Evolutionary conservation across 2,888 invertebrate genomes (phyloP), one percentile per base, ranked within the genome.

Genomic region (Drosophila cyrtoloma): DNA sequence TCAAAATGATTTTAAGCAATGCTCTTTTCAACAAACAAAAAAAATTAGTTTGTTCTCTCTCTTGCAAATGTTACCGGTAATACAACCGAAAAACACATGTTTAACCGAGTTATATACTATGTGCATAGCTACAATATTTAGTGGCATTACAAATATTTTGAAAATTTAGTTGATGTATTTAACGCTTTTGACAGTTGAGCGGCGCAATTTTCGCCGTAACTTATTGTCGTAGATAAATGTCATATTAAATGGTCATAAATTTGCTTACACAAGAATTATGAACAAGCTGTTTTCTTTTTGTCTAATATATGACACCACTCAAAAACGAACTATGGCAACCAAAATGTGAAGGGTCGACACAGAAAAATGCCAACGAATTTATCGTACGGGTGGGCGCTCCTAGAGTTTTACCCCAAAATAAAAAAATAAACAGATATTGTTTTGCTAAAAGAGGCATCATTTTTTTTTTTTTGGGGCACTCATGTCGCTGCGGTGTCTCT

Each of bases 231-330:
- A 82, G 60, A 82, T 82, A 86, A 81, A 77, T 77, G 86, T 86
- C 75, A 81, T 62, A 86, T 86, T 89, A 86, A 89, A 84, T 79
- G 81, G 55, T 60, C 70, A 89, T 86, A 86, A 86, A 86, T 86
- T 71, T 71, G 59, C 47, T 59, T 61, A 47, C 74, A 67, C 76
- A 71, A 66, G 63, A 52, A 69, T 60, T 75, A 65, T 66, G 66
- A 77, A 71, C 77, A 75, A 75, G 65, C 53, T 73, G 60, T 61
- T 42, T 57, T 57, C 22, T 39, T 28, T 47, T 47, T 57, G 47
- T 47, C 35, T 35, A 58, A 79, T 68, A 63, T 75, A 55, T 56
- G 65, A 53, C 77, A 71, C 55, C 70, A 85, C 77, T 80, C 78
- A 63, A 70, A 71, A 62, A 35, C 22, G 14, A 61, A 68, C 52